phyloP scores from a whole-genome alignment of 2,888 invertebrate species.

The Diplolepis rosae region DNA sequence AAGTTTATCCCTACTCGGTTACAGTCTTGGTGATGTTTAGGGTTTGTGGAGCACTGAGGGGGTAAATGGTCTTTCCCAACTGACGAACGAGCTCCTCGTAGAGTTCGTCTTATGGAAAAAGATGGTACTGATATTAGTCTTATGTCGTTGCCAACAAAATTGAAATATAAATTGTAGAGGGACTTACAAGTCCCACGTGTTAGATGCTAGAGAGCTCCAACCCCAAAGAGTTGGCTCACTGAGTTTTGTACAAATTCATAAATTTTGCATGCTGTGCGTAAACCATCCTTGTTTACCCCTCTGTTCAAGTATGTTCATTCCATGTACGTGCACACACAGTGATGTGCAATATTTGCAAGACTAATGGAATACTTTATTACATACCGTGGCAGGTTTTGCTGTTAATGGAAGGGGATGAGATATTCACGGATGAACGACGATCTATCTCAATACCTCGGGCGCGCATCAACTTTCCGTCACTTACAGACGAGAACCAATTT shows the following conservation, averaged over 20 bases:
- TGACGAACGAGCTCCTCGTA: slow-evolving; percentile 2
- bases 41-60: neutral
- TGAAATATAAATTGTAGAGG: slow-evolving; percentile 48
- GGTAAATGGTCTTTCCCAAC: neutral
- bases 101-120: slow-evolving; percentile 31
- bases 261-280: slow-evolving; percentile 19
- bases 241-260: slow-evolving; percentile 8
- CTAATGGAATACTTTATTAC: slow-evolving; percentile 47
- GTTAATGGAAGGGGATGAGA: neutral
- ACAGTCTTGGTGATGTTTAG: neutral
- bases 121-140: slow-evolving; percentile 44
- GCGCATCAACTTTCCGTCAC: slow-evolving; percentile 29
- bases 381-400: neutral
- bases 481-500: slow-evolving; percentile 30
- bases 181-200: slow-evolving; percentile 34
- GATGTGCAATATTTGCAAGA: slow-evolving; percentile 39
- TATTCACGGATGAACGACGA: neutral
- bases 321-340: slow-evolving; percentile 2
- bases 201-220: neutral
- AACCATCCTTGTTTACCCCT: slow-evolving; percentile 15
- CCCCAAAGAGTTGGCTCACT: neutral
- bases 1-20: slow-evolving; percentile 10
- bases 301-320: slow-evolving; percentile 2
- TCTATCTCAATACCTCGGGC: neutral
- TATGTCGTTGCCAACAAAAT: slow-evolving; percentile 39